phyloP scores from a whole-genome alignment of 2,797 vertebrate species.

The Aselliscus stoliczkanus region DNA sequence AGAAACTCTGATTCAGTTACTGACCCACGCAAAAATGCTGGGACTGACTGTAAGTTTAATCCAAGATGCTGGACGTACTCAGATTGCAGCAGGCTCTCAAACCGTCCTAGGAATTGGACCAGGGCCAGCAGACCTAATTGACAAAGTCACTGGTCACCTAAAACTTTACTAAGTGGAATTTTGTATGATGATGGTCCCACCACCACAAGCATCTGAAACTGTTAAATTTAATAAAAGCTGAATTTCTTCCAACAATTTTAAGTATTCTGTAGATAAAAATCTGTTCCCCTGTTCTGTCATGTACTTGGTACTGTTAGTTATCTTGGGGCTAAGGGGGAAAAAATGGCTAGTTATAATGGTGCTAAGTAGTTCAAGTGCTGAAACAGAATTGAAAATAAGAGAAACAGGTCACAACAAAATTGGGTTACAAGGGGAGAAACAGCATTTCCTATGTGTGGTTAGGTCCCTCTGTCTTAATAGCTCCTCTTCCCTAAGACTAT shows the following conservation, averaged over 20 bases:
- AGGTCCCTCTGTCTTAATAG: background rate
- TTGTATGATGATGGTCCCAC: background rate
- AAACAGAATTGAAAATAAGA: background rate
- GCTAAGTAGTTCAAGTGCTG: background rate
- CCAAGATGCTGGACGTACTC: slow-evolving; percentile 96
- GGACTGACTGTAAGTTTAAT: slow-evolving; percentile 94
- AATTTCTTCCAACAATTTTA: background rate
- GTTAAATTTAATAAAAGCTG: slow-evolving; percentile 50
- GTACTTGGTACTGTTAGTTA: slow-evolving; percentile 1
- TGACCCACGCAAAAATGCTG: slow-evolving; percentile 87
- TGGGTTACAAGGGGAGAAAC: background rate
- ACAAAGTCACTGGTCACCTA: slow-evolving; percentile 92
- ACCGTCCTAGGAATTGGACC: slow-evolving; percentile 95
- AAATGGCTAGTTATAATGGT: background rate
- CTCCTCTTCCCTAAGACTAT: background rate
- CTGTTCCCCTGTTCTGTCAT: background rate
- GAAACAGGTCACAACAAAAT: background rate
- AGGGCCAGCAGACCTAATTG: slow-evolving; percentile 89
- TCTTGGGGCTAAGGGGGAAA: slow-evolving; percentile 10
- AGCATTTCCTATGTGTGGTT: background rate
- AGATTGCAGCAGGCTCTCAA: slow-evolving; percentile 93
- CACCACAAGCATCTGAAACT: background rate
- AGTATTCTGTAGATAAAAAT: slow-evolving; percentile 39
- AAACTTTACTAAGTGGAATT: slow-evolving; percentile 88
- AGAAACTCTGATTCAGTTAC: slow-evolving; percentile 87